A percentile compares a stretch with the other conserved stretches of the same genome.
Conservation (phyloP, 1,140 invertebrate genomes). For the Cherax quadricarinatus region DNA sequence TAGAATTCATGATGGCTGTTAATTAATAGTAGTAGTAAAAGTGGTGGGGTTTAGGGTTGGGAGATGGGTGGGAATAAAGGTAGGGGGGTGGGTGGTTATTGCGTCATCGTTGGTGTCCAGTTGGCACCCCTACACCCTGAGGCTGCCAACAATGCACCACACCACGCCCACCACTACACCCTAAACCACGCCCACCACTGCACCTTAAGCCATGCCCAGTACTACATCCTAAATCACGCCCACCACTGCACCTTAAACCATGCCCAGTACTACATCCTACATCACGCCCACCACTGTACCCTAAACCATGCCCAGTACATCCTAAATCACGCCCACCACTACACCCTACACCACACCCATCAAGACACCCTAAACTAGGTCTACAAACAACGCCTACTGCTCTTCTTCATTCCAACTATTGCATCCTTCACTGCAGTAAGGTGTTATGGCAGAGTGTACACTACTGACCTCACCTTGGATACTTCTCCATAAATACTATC, state of each 20-base stretch:
- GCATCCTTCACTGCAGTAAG: no score
- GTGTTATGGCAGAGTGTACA: no score
- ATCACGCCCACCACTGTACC: not conserved
- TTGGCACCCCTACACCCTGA: slow-evolving; percentile 9
- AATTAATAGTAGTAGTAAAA: no score
- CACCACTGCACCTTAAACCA: not conserved
- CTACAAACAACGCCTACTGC: no score
- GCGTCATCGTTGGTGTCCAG: slow-evolving; percentile 16
- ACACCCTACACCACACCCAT: not conserved
- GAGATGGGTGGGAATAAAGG: not conserved
- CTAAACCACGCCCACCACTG: not conserved
- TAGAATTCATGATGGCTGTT: no score
- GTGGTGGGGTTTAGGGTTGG: not conserved
- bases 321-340: not conserved
- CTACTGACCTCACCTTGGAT: no score
- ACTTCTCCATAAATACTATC: no score
- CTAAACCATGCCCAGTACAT: not conserved
- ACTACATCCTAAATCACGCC: not conserved
- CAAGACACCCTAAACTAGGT: no score
- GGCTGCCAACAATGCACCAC: slow-evolving; percentile 34
- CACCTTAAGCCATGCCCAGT: not conserved
- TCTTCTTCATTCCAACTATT: no score
- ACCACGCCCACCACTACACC: not conserved
- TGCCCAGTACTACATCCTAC: not conserved
- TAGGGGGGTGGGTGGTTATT: not conserved